phyloP scores from a whole-genome alignment of 2,113 vertebrate species.

The Ceyx cyanopectus region DNA sequence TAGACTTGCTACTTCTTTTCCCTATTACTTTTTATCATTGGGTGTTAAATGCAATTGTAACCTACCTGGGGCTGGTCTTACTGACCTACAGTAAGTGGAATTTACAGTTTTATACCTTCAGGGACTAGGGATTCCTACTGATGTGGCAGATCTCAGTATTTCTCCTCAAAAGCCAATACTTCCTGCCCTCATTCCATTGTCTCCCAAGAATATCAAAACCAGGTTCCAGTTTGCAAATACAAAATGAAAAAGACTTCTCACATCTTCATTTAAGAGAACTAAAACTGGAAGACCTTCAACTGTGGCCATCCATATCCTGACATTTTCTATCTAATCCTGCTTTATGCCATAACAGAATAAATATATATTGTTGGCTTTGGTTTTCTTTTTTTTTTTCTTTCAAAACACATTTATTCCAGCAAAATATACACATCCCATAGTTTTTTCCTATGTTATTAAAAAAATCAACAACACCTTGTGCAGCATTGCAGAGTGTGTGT shows the following conservation, averaged over 20 bases:
- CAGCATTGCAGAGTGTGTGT: neutral
- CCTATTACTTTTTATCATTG: neutral
- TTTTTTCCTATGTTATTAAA: neutral
- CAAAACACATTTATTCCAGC: neutral
- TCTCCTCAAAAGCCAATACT: neutral
- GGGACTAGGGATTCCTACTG: neutral
- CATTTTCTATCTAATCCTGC: constrained; percentile 2
- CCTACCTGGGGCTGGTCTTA: neutral
- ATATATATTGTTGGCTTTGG: neutral
- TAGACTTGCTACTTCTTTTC: neutral
- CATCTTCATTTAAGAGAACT: neutral
- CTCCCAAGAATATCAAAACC: neutral
- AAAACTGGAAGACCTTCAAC: constrained; percentile 31
- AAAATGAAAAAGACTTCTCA: neutral
- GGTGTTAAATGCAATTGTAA: neutral
- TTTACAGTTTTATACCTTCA: neutral
- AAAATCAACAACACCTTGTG: neutral
- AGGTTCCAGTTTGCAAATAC: neutral
- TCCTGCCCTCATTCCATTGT: neutral
- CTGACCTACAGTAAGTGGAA: neutral
- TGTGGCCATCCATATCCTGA: constrained; percentile 30
- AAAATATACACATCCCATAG: neutral
- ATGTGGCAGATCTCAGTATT: neutral
- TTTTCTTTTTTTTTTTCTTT: neutral
- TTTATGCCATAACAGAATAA: neutral